Conservation (phyloP, 2,113 vertebrate species). For the Craseonycteris thonglongyai region DNA sequence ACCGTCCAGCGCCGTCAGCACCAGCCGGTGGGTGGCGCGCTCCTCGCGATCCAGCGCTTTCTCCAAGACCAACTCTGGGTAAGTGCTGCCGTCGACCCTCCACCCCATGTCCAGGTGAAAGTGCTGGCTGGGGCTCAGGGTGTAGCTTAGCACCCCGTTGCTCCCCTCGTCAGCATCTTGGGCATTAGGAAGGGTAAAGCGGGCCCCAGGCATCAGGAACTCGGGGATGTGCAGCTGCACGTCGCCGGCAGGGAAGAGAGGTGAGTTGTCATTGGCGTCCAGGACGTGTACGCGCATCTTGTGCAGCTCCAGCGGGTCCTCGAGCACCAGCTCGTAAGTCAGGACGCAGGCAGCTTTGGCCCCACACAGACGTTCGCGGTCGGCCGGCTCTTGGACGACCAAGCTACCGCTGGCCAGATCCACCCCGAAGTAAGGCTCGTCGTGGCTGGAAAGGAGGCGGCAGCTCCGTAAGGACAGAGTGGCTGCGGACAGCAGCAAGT, state of each 20-base stretch:
- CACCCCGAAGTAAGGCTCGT: constrained; percentile 79
- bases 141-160: constrained; percentile 76
- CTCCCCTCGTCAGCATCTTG: constrained; percentile 79
- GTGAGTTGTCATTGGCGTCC: constrained; percentile 82
- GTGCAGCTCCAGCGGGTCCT: constrained; percentile 80
- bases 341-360: constrained; percentile 74
- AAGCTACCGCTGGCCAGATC: constrained; percentile 78
- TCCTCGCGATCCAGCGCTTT: constrained; percentile 80
- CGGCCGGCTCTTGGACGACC: constrained; percentile 76
- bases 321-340: constrained; percentile 79
- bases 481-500: constrained; percentile 76
- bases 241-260: constrained; percentile 74
- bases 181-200: constrained; percentile 77
- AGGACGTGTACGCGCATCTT: constrained; percentile 76
- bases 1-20: constrained; percentile 77
- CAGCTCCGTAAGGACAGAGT: constrained; percentile 78
- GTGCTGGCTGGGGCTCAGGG: constrained; percentile 74
- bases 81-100: constrained; percentile 72
- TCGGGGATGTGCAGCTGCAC: constrained; percentile 78
- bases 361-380: constrained; percentile 78
- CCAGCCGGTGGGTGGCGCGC: constrained; percentile 70
- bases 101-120: constrained; percentile 76
- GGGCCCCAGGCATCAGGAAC: constrained; percentile 75
- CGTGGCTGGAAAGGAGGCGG: constrained; percentile 76
- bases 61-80: constrained; percentile 79